These are phyloP conservation scores for Bambusicola thoracicus DNA, from an alignment of 2,113 vertebrate genomes.

Conservation along the genomic window DNA sequence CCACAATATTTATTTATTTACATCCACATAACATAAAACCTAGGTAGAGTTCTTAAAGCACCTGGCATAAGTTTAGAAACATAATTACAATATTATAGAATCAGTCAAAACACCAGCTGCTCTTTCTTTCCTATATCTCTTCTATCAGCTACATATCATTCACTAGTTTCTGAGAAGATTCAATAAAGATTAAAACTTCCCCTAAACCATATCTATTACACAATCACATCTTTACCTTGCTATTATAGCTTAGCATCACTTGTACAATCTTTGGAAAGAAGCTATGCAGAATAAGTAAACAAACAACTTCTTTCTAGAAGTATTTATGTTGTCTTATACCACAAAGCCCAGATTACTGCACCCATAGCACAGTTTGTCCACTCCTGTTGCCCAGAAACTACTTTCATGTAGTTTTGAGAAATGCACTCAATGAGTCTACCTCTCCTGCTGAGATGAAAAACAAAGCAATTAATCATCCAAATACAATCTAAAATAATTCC, in stretches of 20 bases:
- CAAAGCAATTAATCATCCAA: not conserved
- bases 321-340: not conserved
- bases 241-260: not conserved
- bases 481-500: not conserved
- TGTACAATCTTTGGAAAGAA: slow-evolving; percentile 31
- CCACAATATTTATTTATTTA: slow-evolving; percentile 51
- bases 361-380: not conserved
- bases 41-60: slow-evolving; percentile 1
- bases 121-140: slow-evolving; percentile 46
- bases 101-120: slow-evolving; percentile 55
- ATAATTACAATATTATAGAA: slow-evolving; percentile 39
- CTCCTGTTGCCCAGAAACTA: not conserved
- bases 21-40: slow-evolving; percentile 36
- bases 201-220: slow-evolving; percentile 34
- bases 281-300: not conserved
- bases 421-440: not conserved
- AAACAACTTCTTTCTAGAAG: not conserved
- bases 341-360: not conserved
- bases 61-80: slow-evolving; percentile 33
- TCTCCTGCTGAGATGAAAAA: not conserved
- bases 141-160: slow-evolving; percentile 39
- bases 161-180: slow-evolving; percentile 36
- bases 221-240: slow-evolving; percentile 12
- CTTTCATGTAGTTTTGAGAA: not conserved
- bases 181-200: slow-evolving; percentile 32